Percentiles rank a stretch among this genome's conserved stretches.
Evolutionary conservation across 2,113 vertebrate species (phyloP).

Genomic region (Labeo catla): DNA sequence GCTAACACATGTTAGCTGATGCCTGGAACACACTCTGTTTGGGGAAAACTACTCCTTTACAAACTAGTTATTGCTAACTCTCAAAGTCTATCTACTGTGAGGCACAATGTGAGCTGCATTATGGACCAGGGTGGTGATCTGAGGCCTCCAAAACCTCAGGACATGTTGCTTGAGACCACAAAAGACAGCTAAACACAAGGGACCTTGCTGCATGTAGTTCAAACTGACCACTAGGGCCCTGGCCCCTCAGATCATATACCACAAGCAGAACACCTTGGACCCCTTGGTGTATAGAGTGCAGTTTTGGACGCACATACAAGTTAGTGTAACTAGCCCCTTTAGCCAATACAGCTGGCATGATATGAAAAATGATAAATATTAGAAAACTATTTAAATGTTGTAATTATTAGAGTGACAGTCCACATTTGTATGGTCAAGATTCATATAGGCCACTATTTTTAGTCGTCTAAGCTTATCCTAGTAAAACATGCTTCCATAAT

Average conservation of each 20-base stretch:
- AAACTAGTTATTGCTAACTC: conserved; percentile 36
- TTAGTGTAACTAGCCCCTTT: not conserved
- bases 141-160: not conserved
- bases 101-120: not conserved
- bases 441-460: not conserved
- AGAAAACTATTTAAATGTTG: not conserved
- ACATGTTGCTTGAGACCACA: not conserved
- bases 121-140: too few relatives aligned
- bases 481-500: not conserved
- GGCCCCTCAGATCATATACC: not conserved
- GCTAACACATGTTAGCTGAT: conserved; percentile 47
- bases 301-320: not conserved
- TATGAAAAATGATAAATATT: not conserved
- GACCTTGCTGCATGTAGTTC: not conserved
- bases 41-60: conserved; percentile 17
- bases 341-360: not conserved
- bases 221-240: not conserved
- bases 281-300: not conserved
- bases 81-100: conserved; percentile 8
- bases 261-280: not conserved
- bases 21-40: conserved; percentile 45
- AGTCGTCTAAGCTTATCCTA: not conserved
- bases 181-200: not conserved
- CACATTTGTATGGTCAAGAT: not conserved
- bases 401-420: not conserved